These are phyloP conservation scores for Psittacus erithacus DNA, from an alignment of 2,113 vertebrate genomes.

Conservation along the genomic window DNA sequence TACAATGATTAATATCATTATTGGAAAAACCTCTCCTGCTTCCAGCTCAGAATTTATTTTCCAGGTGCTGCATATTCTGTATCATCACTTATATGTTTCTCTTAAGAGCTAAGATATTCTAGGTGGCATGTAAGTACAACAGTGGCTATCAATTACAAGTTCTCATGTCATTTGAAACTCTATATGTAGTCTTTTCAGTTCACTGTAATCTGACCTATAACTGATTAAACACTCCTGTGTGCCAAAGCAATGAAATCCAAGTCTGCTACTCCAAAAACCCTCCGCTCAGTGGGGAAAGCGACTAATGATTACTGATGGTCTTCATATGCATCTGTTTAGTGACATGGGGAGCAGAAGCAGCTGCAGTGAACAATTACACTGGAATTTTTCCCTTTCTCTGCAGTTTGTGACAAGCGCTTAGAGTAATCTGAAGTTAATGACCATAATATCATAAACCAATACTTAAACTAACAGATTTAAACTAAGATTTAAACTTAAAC, in stretches of 20 bases:
- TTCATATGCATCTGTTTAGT: conserved; percentile 19
- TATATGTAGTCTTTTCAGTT: not conserved
- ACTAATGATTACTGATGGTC: not conserved
- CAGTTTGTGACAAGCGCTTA: not conserved
- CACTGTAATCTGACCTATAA: not conserved
- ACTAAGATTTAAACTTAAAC: not conserved
- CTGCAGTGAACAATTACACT: not conserved
- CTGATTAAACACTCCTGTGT: not conserved
- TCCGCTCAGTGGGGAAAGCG: not conserved
- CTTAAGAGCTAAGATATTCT: not conserved
- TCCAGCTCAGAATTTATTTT: not conserved
- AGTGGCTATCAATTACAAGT: not conserved
- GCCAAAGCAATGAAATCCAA: not conserved
- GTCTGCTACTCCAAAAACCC: not conserved
- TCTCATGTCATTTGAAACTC: not conserved
- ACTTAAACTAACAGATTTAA: not conserved
- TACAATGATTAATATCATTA: not conserved
- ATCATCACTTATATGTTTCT: not conserved
- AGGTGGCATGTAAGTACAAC: not conserved
- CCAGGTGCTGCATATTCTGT: not conserved
- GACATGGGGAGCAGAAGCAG: not conserved
- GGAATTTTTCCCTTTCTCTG: not conserved
- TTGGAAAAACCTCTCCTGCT: not conserved
- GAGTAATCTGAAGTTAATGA: not conserved
- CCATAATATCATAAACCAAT: not conserved